Evolutionary conservation across 2,888 invertebrate species (phyloP), one percentile per base, ranked within the genome.

Genomic region (Branchellion lobata): DNA sequence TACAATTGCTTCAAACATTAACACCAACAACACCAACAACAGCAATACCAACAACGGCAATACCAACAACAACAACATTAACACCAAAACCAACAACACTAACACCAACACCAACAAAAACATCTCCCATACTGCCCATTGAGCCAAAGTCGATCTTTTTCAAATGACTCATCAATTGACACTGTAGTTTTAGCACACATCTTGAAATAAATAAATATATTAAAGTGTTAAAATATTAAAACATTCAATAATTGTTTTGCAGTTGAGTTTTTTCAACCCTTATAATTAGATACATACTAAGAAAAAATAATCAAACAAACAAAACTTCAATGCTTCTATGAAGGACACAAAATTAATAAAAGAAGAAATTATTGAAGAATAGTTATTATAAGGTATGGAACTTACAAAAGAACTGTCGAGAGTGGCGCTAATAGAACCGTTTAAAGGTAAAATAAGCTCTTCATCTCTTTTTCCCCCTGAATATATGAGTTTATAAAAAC

Each of bases 391-490:
- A n/a, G n/a, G n/a, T n/a, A n/a, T 18, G 3, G 29, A 34, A 24
- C 71, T 80, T 89, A 93, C 93, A 88, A 93, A 92, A 85, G 92
- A 91, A 14, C 92, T 92, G 85, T 92, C 92, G 71, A 99, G 90
- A 77, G 96, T 96, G 83, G 92, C 92, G 90, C 97, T 97, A 81
- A 99, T 90, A 14, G 98, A 98, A 89, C 96, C 96, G 89, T 99
- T 99, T 84, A 95, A 89, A 53, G 99, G 99, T 84, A 98, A 89
- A 87, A 97, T 95, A 83, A 96, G 90, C 78, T 92, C 90, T 88
- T 96, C 95, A 89, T 98, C 92, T 84, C 93, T 91, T 89, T 99
- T 99, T 24, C 99, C 99, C 99, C 94, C 93, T 94, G 84, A 74
- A 84, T 73, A 47, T 31, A 14, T 24, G n/a, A n/a, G n/a, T n/a